A percentile compares a stretch with the other conserved stretches of the same genome.
Evolutionary conservation across 2,113 vertebrate species (phyloP).

Genomic region (Neolamprologus longior): DNA sequence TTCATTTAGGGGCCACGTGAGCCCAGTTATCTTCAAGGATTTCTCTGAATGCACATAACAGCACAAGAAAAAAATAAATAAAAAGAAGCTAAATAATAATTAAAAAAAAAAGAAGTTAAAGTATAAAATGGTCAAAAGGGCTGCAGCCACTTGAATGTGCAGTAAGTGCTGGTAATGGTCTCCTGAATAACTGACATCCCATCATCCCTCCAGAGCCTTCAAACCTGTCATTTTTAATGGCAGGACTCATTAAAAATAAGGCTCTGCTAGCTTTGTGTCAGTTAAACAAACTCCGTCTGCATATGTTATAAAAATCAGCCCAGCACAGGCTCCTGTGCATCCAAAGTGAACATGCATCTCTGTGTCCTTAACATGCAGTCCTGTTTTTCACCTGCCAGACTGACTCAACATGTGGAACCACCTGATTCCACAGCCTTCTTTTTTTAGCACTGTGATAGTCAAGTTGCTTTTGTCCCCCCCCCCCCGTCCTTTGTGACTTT

Average conservation of each 20-base stretch:
- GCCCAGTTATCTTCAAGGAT: slow-evolving; percentile 11
- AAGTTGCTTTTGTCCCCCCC: neutral
- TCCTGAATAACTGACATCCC: neutral
- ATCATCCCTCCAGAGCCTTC: neutral
- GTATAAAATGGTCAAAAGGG: neutral
- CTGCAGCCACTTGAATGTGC: slow-evolving; percentile 1
- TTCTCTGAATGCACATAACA: slow-evolving; percentile 41
- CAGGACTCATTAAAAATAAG: neutral
- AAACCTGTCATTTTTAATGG: neutral
- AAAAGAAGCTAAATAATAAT: neutral
- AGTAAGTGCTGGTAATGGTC: slow-evolving; percentile 13
- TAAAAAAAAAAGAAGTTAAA: neutral
- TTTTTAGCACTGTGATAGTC: neutral
- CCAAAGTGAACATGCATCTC: neutral
- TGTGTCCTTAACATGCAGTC: neutral
- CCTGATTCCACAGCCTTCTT: neutral
- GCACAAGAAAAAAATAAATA: neutral
- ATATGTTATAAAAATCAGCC: neutral
- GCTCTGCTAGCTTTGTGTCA: neutral
- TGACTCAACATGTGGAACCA: neutral
- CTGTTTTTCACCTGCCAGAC: neutral
- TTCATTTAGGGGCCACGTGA: slow-evolving; percentile 3
- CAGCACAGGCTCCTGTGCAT: neutral
- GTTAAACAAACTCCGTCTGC: neutral
- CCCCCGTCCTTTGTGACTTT: neutral